Base-by-base conservation (phyloP, 2,888 invertebrate species). In the Halictus quadricinctus region DNA sequence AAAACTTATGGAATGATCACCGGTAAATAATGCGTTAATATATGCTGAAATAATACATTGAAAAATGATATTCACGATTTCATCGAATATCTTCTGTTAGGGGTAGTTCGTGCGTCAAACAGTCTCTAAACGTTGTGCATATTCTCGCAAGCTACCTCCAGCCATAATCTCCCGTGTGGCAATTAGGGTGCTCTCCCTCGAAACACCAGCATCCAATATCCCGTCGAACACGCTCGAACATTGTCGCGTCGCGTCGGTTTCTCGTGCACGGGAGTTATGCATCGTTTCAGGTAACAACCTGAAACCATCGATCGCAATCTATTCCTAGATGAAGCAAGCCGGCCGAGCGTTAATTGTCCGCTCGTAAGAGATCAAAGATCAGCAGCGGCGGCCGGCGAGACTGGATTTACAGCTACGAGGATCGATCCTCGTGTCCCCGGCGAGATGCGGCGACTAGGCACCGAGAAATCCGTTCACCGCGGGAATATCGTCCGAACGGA, bases 321-420 rank as follows among this genome's bases (percentile, higher is more conserved):
- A 72, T 46, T 48, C 72, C n/a, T 54, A 48, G 76, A 72, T 81
- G 76, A 72, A 60, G 76, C 72, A 72, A 78, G 41, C 66, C 48
- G 72, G 13, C 21, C 72, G 76, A 75, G 70, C 75, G 50, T 64
- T 54, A 77, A 83, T 60, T 72, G 36, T 25, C 58, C 64, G 73
- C 18, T 77, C 69, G 76, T 54, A 73, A 29, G 58, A 78, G 85
- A 85, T 85, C 80, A 79, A 80, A 85, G 85, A 85, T 80, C 80
- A 85, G 54, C 2, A 29, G 29, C 64, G 64, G 25, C 21, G 15
- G 60, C 60, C 72, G 46, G 46, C 46, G 43, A 18, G 46, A n/a
- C 70, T 41, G 70, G 41, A 41, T 41, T n/a, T n/a, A n/a, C n/a
- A 46, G 43, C 46, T 21, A 10, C n/a, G 72, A 72, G 72, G 72